Conservation (phyloP, 1,140 invertebrate genomes). For the Sinonovacula constricta region DNA sequence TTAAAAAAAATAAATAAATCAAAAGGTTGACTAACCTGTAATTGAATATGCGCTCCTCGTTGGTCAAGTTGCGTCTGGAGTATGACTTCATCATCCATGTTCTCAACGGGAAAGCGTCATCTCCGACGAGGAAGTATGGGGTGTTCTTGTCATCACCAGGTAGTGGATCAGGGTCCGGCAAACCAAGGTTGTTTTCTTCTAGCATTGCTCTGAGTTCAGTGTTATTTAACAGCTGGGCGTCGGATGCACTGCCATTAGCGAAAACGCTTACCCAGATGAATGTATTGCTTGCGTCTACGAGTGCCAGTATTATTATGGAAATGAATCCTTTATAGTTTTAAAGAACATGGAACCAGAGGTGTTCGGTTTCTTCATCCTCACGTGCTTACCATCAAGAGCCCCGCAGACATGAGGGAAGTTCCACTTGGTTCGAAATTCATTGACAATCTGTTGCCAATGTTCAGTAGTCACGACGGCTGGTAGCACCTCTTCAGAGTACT, state of each 20-base stretch:
- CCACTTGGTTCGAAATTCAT: too few relatives aligned
- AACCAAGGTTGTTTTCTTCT: too few relatives aligned
- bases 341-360: constrained; percentile 37
- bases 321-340: constrained; percentile 51
- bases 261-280: constrained; percentile 41
- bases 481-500: constrained; percentile 9
- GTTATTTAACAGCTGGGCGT: constrained; percentile 32
- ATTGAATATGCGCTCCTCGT: too few relatives aligned
- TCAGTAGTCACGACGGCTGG: constrained; percentile 8
- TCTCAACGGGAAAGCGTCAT: too few relatives aligned
- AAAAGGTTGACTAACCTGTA: constrained; percentile 69
- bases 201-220: constrained; percentile 37
- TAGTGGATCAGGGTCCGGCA: too few relatives aligned
- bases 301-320: constrained; percentile 35
- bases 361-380: too few relatives aligned
- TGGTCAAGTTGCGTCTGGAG: too few relatives aligned
- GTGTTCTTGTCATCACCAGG: constrained; percentile 10
- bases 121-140: constrained; percentile 57
- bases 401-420: too few relatives aligned
- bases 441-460: constrained; percentile 18
- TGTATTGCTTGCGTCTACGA: constrained; percentile 42
- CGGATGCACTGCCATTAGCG: constrained; percentile 41
- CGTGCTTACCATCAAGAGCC: too few relatives aligned
- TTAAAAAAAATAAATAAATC: constrained; percentile 4
- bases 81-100: too few relatives aligned